phyloP scores from a whole-genome alignment of 2,888 invertebrate species.

The Thereva nobilitata region DNA sequence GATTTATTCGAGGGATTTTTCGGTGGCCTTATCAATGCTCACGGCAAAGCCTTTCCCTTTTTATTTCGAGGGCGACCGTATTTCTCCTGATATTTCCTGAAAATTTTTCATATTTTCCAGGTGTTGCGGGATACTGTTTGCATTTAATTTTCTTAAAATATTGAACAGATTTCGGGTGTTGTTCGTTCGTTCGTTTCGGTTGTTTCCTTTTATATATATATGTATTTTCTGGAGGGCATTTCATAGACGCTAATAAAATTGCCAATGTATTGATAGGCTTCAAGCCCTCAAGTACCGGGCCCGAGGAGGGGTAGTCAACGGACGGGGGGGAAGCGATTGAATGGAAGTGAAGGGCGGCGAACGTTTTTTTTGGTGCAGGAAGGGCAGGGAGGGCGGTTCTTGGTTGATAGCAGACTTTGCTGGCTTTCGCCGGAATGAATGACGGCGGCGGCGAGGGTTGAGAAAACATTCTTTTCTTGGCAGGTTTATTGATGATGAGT shows the following conservation, averaged over 20 bases:
- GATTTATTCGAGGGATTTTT: slow-evolving; percentile 23
- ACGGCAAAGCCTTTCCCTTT: slow-evolving; percentile 16
- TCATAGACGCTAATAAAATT: slow-evolving; percentile 24
- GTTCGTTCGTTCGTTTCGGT: neutral
- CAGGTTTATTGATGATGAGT: slow-evolving; percentile 6
- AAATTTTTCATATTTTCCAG: slow-evolving; percentile 23
- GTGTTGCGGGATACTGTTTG: slow-evolving; percentile 19
- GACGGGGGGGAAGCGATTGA: too few species aligned
- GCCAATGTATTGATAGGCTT: slow-evolving; percentile 16
- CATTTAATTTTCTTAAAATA: slow-evolving; percentile 30
- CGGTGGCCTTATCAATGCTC: slow-evolving; percentile 25
- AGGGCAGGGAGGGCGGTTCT: too few species aligned
- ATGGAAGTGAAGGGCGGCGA: neutral
- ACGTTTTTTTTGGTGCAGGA: neutral
- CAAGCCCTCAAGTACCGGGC: too few species aligned
- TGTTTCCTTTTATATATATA: slow-evolving; percentile 4
- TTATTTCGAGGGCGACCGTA: neutral
- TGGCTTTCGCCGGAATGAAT: too few species aligned
- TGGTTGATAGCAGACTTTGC: too few species aligned
- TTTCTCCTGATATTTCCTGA: neutral
- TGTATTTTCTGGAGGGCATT: neutral
- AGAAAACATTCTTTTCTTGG: slow-evolving; percentile 9
- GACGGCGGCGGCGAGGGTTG: too few species aligned
- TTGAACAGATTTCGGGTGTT: slow-evolving; percentile 12
- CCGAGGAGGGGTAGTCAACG: too few species aligned